Conservation (phyloP, 2,888 invertebrate species). For the Acanthacorydalis orientalis region DNA sequence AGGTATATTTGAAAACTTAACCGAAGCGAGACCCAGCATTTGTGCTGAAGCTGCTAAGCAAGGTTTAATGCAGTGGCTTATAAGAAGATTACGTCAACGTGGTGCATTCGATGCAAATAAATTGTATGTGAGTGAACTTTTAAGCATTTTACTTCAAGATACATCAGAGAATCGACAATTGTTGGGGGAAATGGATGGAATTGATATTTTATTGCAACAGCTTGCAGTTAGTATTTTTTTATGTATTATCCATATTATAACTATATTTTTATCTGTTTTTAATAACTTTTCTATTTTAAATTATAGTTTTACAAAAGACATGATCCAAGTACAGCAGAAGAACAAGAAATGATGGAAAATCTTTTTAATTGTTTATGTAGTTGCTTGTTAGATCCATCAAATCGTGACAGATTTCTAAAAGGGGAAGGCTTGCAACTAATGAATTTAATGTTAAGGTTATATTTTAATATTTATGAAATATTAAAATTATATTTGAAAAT, state of each 20-base stretch:
- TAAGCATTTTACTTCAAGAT: conserved; percentile 87
- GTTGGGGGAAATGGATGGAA: conserved; percentile 86
- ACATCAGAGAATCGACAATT: conserved; percentile 64
- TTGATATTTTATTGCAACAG: conserved; percentile 90
- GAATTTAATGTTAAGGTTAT: conserved; percentile 80
- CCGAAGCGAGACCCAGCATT: conserved; percentile 75
- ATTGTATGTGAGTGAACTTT: conserved; percentile 86
- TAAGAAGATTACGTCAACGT: conserved; percentile 76
- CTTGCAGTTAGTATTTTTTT: conserved; percentile 47
- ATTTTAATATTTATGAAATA: neutral
- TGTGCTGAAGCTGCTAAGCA: conserved; percentile 76
- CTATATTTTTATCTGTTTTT: no score
- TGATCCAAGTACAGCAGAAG: conserved; percentile 80
- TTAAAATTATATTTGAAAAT: neutral
- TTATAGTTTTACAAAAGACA: conserved; percentile 87
- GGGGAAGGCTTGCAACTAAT: conserved; percentile 97
- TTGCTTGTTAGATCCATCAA: conserved; percentile 71
- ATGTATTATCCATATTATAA: neutral
- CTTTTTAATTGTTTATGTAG: conserved; percentile 93
- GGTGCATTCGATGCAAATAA: conserved; percentile 89
- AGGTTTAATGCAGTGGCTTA: conserved; percentile 80
- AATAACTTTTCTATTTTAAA: conserved; percentile 10
- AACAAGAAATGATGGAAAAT: conserved; percentile 98
- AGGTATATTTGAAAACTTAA: conserved; percentile 89
- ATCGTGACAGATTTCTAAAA: conserved; percentile 81